Base-by-base conservation (phyloP, 2,888 invertebrate species). In the Girardia tigrina region DNA sequence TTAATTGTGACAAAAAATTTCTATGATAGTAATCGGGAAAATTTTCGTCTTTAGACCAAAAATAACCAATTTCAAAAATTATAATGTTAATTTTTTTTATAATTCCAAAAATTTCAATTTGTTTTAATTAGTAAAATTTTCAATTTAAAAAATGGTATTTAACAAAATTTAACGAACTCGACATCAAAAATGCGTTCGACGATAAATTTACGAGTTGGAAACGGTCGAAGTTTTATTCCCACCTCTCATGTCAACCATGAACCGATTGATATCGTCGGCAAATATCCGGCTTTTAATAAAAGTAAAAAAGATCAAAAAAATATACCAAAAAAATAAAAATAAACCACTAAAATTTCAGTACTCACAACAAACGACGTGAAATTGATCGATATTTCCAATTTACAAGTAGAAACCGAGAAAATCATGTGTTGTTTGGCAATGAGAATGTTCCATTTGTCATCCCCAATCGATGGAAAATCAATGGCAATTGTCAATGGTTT, bases 211-310 rank as follows among this genome's bases (percentile, higher is more conserved):
- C n/a, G n/a, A 56, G 6, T 56, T 56, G 56, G 56, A 6, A 20
- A n/a, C n/a, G n/a, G n/a, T 16, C n/a, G 23, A 56, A 23, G 4
- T 20, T 20, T 56, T 56, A n/a, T 56, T 56, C n/a, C 56, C n/a
- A 20, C 56, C 4, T 12, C 4, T 20, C 23, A 56, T 56, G n/a
- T 56, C 23, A n/a, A 56, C 23, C 56, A 56, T 56, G 56, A 56
- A 56, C n/a, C n/a, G 4, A 56, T 56, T 20, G 56, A 56, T n/a
- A 12, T 56, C 4, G 6, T 23, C n/a, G n/a, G 20, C 4, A 56
- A 56, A 56, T 56, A 56, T 56, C 56, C 56, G n/a, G 56, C 23
- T 56, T 56, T 56, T 56, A 56, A 56, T 56, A 56, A 56, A 56
- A n/a, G 56, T 56, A 56, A 56, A 12, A 56, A 56, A n/a, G n/a